These are phyloP conservation scores for Nebria brevicollis DNA, from an alignment of 2,888 invertebrate species.

Conservation along the genomic window DNA sequence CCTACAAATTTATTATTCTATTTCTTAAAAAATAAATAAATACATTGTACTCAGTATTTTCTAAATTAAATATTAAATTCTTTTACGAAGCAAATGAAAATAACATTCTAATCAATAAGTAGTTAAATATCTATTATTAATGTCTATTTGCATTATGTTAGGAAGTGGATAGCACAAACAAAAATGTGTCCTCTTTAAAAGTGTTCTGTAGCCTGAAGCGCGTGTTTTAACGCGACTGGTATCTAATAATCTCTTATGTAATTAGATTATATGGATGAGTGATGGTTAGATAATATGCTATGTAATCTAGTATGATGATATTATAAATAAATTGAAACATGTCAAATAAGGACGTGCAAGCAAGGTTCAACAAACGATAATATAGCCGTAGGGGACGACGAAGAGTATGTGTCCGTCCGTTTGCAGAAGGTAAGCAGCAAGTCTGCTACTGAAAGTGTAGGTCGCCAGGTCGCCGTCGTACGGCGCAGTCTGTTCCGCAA, in stretches of 20 bases:
- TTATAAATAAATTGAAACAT: background rate
- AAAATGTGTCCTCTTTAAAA: background rate
- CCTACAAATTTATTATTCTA: too few relatives aligned
- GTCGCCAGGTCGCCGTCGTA: conserved; percentile 33
- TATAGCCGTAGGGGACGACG: background rate
- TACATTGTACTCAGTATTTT: too few relatives aligned
- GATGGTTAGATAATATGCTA: conserved; percentile 1
- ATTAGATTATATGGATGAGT: conserved; percentile 1
- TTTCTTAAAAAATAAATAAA: too few relatives aligned
- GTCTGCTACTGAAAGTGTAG: conserved; percentile 25
- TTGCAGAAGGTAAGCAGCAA: background rate
- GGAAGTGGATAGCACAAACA: background rate
- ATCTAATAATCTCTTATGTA: background rate
- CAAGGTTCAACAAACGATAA: background rate
- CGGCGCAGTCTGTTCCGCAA: conserved; percentile 14
- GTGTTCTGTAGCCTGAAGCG: background rate
- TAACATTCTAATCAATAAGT: too few relatives aligned
- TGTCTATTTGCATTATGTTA: too few relatives aligned
- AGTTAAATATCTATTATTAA: too few relatives aligned
- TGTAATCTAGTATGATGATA: background rate
- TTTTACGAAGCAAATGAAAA: too few relatives aligned
- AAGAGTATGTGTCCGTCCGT: background rate
- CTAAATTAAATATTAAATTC: too few relatives aligned
- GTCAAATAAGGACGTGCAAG: background rate
- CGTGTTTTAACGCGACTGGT: background rate